Percentiles rank a stretch among this genome's conserved stretches.
These are phyloP conservation scores for Lochmaea crataegi DNA, from an alignment of 2,888 invertebrate species.

Conservation along the genomic window DNA sequence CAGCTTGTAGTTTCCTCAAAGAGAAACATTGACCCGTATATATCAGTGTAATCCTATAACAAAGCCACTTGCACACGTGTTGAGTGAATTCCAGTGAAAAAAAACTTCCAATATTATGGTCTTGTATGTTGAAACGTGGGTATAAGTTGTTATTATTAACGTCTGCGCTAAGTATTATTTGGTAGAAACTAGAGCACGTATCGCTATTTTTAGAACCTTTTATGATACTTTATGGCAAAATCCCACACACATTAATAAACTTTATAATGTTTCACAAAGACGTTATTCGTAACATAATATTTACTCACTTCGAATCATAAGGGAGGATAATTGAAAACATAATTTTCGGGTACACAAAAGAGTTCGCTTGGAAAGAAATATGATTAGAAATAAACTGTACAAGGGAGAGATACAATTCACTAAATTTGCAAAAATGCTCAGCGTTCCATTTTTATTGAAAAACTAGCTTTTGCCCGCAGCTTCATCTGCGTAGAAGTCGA, in stretches of 20 bases:
- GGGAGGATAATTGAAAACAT: background rate
- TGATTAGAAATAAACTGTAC: no score
- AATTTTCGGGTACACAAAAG: background rate
- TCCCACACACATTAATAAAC: no score
- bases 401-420: no score
- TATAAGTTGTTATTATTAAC: background rate
- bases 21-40: slow-evolving; percentile 1
- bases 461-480: no score
- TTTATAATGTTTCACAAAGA: background rate
- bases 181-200: background rate
- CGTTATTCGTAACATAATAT: no score
- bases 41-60: slow-evolving; percentile 3
- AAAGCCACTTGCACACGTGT: slow-evolving; percentile 2
- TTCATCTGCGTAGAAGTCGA: no score
- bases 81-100: background rate
- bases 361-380: no score
- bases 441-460: no score
- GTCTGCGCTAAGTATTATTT: background rate
- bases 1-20: background rate
- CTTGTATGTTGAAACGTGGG: background rate
- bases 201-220: background rate
- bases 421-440: no score
- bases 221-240: no score
- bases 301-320: background rate
- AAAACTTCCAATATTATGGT: no score